phyloP scores from a whole-genome alignment of 2,797 vertebrate species.

The Eulemur coronatus region DNA sequence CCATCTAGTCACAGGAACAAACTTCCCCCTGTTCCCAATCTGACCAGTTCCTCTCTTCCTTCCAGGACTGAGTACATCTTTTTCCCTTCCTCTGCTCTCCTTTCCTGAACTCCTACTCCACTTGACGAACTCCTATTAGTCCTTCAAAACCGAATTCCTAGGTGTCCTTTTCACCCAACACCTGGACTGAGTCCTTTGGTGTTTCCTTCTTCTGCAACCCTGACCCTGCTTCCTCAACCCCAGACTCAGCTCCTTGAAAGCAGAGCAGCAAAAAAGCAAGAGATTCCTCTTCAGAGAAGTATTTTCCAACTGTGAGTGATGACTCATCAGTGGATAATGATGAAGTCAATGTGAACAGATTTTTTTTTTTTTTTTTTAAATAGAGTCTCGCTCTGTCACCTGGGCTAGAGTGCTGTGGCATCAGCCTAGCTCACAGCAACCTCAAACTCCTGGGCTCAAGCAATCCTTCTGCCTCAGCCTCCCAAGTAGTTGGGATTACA shows the following conservation, averaged over 20 bases:
- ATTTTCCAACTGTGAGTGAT: not conserved
- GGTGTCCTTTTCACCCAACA: not conserved
- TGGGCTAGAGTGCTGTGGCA: no score
- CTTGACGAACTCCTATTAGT: not conserved
- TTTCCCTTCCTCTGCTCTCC: not conserved
- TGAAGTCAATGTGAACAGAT: not conserved
- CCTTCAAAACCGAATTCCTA: not conserved
- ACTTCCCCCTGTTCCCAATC: not conserved
- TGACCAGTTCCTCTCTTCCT: not conserved
- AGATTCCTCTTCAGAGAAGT: not conserved
- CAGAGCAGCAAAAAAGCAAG: not conserved
- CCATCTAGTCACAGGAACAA: not conserved
- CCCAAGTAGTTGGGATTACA: no score
- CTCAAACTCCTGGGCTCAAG: no score
- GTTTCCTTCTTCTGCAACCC: not conserved
- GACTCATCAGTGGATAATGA: not conserved
- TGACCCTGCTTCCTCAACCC: not conserved
- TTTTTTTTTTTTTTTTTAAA: not conserved
- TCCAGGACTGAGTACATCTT: not conserved
- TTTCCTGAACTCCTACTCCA: not conserved
- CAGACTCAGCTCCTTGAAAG: not conserved
- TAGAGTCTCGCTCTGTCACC: no score
- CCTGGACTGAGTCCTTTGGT: not conserved
- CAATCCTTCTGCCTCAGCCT: no score
- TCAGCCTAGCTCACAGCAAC: no score